These are phyloP conservation scores for Thrips palmi DNA, from an alignment of 1,140 invertebrate genomes.

Conservation along the genomic window DNA sequence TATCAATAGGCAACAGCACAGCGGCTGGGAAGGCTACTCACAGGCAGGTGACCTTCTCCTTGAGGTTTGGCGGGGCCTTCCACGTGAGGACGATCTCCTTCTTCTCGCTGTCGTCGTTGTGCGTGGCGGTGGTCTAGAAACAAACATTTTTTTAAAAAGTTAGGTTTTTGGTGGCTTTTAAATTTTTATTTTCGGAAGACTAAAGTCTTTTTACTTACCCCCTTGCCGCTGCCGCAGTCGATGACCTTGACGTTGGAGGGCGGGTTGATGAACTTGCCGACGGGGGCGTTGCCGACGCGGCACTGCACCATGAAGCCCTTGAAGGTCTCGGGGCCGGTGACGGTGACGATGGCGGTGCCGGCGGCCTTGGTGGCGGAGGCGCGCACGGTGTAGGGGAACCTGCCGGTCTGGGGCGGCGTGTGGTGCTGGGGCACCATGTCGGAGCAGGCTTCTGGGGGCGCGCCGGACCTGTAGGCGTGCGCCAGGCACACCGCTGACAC, in stretches of 20 bases:
- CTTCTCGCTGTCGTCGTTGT: slow-evolving; percentile 20
- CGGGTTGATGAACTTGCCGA: slow-evolving; percentile 27
- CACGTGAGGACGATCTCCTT: slow-evolving; percentile 20
- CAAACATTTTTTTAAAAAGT: neutral
- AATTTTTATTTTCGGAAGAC: neutral
- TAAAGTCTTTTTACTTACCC: slow-evolving; percentile 20
- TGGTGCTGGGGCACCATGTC: slow-evolving; percentile 31
- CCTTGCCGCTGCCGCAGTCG: slow-evolving; percentile 22
- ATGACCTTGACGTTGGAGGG: slow-evolving; percentile 22
- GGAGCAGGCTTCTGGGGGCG: slow-evolving; percentile 26
- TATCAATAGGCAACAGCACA: too few relatives aligned
- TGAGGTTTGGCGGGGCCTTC: slow-evolving; percentile 21
- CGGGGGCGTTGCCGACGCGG: slow-evolving; percentile 23
- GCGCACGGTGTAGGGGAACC: slow-evolving; percentile 27
- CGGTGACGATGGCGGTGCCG: slow-evolving; percentile 22
- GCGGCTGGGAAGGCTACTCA: too few relatives aligned
- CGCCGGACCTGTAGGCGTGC: too few relatives aligned
- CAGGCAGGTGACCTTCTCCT: slow-evolving; percentile 22
- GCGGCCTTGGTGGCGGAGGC: slow-evolving; percentile 23
- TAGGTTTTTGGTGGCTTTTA: neutral
- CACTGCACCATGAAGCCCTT: slow-evolving; percentile 32
- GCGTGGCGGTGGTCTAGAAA: slow-evolving; percentile 23
- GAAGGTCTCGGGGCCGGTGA: slow-evolving; percentile 25
- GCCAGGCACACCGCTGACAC: too few relatives aligned
- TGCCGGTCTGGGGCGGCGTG: slow-evolving; percentile 21